Evolutionary conservation across 2,113 vertebrate genomes (phyloP).

Genomic region (Holacanthus passer): DNA sequence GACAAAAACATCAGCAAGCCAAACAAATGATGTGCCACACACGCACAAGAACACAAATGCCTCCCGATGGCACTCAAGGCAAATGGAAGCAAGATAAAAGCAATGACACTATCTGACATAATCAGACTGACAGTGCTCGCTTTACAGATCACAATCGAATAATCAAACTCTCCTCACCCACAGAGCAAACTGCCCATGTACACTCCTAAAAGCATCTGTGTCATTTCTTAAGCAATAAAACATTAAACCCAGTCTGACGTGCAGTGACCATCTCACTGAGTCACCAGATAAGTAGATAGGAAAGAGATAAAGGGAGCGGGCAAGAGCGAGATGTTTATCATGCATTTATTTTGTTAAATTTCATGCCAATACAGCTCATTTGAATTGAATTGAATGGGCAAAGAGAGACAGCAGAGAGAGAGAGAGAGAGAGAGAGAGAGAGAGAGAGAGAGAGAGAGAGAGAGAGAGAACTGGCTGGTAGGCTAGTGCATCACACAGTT

Average conservation of each 20-base stretch:
- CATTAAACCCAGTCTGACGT: neutral
- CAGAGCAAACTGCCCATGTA: neutral
- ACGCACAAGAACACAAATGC: neutral
- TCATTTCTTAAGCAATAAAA: constrained; percentile 30
- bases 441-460: neutral
- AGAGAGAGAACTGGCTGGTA: neutral
- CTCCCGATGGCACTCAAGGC: neutral
- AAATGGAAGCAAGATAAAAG: constrained; percentile 46
- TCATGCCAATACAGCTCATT: constrained; percentile 45
- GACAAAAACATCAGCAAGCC: constrained; percentile 19
- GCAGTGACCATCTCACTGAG: constrained; percentile 23
- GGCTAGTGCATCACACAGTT: constrained; percentile 40
- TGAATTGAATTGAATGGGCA: constrained; percentile 39
- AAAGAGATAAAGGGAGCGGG: neutral
- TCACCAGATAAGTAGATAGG: constrained; percentile 3
- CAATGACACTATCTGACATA: constrained; percentile 15
- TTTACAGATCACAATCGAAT: constrained; percentile 17
- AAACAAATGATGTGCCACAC: neutral
- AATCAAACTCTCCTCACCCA: constrained; percentile 26
- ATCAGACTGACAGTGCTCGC: constrained; percentile 19
- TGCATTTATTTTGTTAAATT: constrained; percentile 41
- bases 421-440: neutral
- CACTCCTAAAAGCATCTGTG: constrained; percentile 20
- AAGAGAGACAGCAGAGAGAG: neutral
- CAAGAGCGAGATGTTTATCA: constrained; percentile 5